A percentile compares a stretch with the other conserved stretches of the same genome.
phyloP scores from a whole-genome alignment of 1,140 invertebrate genomes.

The Andricus grossulariae region DNA sequence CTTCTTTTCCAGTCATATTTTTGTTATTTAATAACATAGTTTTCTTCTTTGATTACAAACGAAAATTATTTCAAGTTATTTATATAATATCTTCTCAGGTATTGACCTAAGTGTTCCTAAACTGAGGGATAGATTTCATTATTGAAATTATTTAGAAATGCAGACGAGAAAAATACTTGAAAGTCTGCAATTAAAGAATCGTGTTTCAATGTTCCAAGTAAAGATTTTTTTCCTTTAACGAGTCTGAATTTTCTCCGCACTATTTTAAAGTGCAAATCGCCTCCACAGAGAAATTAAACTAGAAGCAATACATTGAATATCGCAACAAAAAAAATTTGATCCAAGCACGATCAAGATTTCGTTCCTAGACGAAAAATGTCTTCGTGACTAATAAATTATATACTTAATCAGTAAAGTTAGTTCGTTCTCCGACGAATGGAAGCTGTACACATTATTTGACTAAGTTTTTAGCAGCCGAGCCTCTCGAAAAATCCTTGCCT shows the following conservation, averaged over 20 bases:
- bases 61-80: not conserved
- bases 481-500: slow-evolving; percentile 50
- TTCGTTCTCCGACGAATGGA: slow-evolving; percentile 45
- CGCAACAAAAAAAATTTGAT: slow-evolving; percentile 26
- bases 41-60: slow-evolving; percentile 3
- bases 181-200: not conserved
- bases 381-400: slow-evolving; percentile 37
- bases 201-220: not conserved
- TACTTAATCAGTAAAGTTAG: slow-evolving; percentile 21
- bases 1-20: slow-evolving; percentile 1
- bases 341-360: slow-evolving; percentile 37
- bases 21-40: not conserved
- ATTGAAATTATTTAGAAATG: too few relatives aligned
- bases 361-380: slow-evolving; percentile 37
- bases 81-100: not conserved
- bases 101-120: too few relatives aligned
- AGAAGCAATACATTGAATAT: slow-evolving; percentile 16
- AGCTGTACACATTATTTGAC: slow-evolving; percentile 43
- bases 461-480: slow-evolving; percentile 39
- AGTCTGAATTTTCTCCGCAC: too few relatives aligned
- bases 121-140: too few relatives aligned
- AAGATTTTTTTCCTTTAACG: too few relatives aligned
- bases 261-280: too few relatives aligned
- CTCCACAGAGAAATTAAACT: not conserved
- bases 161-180: not conserved